Base-by-base conservation (phyloP, 2,888 invertebrate species). In the Synanthedon formicaeformis region DNA sequence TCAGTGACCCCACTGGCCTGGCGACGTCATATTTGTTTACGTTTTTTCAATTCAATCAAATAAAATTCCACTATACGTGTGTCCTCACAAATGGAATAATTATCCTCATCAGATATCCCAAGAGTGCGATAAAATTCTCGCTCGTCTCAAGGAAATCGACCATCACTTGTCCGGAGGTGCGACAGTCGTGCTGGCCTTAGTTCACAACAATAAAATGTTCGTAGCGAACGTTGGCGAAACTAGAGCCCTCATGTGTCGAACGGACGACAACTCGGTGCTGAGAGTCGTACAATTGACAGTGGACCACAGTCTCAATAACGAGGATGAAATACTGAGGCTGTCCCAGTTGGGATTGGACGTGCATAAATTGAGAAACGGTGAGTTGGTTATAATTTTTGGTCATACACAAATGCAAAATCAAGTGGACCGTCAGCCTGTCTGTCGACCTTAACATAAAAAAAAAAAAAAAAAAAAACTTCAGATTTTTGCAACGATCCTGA, bases 221-320 rank as follows among this genome's bases (percentile, higher is more conserved):
- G 94, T 97, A 0, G 95, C 96, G 0, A 97, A 97, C 78, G 94
- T 96, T 5, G 96, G 96, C 2, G 92, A 93, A 65, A 91, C 93
- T 34, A 81, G 96, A 59, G 96, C 95, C 0, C 73, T 96, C 16
- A 81, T 97, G 1, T 95, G 96, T 62, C 91, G 92, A 70, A 93
- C 92, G 0, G 96, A 95, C 67, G 87, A 89, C 40, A 93, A 94
- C 70, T 91, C 92, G 2, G 94, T 94, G 14, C 77, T 95, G 50
- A 86, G 91, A 67, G 54, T 96, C 0, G 90, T 92, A 3, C 96
- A 96, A 73, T 78, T 97, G 52, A 94, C 93, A 1, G 91, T 93
- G 0, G 96, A 96, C 73, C 97, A 97, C 71, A 94, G 95, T 64
- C 84, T 96, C 48, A 86, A 90, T 52, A 96, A 96, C 68, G 95